phyloP scores from a whole-genome alignment of 1,140 invertebrate genomes.

The Pogonognathellus flavescens region DNA sequence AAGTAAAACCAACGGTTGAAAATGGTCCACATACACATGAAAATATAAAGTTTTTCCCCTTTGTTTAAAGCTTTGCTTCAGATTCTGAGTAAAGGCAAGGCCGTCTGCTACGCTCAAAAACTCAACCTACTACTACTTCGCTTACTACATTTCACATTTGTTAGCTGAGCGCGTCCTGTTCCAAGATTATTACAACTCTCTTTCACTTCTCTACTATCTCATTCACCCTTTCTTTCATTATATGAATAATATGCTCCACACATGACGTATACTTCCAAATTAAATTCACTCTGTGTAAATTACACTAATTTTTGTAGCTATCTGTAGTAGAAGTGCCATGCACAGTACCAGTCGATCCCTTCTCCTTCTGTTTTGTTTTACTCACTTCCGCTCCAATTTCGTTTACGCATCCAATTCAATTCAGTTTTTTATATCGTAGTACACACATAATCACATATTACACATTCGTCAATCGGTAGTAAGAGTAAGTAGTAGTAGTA shows the following conservation, averaged over 20 bases:
- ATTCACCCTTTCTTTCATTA: neutral
- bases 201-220: neutral
- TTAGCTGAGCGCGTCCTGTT: neutral
- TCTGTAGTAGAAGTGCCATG: neutral
- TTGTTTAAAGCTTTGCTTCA: conserved; percentile 39
- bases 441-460: neutral
- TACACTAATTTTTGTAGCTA: conserved; percentile 10
- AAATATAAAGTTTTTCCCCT: conserved; percentile 13
- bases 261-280: neutral
- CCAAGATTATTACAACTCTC: neutral
- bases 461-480: neutral
- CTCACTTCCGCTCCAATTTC: conserved; percentile 25
- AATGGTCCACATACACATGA: conserved; percentile 29
- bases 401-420: conserved; percentile 8
- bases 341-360: conserved; percentile 19
- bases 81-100: conserved; percentile 19
- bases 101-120: neutral
- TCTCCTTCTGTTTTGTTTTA: conserved; percentile 34
- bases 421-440: neutral
- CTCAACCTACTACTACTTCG: neutral
- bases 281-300: neutral
- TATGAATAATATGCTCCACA: neutral
- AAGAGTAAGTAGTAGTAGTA: neutral
- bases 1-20: conserved; percentile 41
- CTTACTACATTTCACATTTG: too few relatives aligned